Evolutionary conservation across 2,888 invertebrate species (phyloP).

Genomic region (Drosophila nr. fundita): DNA sequence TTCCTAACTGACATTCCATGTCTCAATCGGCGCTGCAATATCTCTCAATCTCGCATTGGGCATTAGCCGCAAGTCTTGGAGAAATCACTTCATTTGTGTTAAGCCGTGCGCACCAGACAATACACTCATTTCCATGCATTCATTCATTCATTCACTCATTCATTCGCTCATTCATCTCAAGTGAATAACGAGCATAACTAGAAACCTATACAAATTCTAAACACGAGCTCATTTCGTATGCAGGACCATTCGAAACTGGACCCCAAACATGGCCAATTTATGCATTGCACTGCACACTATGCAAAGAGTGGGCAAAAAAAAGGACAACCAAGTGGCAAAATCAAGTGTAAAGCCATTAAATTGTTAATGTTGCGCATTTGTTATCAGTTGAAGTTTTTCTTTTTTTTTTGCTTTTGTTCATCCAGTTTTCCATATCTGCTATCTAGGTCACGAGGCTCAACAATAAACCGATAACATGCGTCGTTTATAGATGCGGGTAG

Average conservation of each 20-base stretch:
- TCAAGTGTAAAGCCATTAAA: slow-evolving; percentile 41
- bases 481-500: neutral
- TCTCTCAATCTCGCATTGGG: slow-evolving; percentile 1
- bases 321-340: slow-evolving; percentile 3
- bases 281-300: slow-evolving; percentile 53
- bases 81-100: slow-evolving; percentile 49
- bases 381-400: slow-evolving; percentile 19
- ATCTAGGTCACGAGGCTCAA: slow-evolving; percentile 39
- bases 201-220: slow-evolving; percentile 19
- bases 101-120: slow-evolving; percentile 54
- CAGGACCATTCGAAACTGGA: slow-evolving; percentile 52
- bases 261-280: slow-evolving; percentile 60
- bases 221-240: slow-evolving; percentile 64
- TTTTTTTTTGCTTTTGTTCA: neutral
- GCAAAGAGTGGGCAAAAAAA: slow-evolving; percentile 5
- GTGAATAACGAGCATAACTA: slow-evolving; percentile 12
- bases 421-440: slow-evolving; percentile 10
- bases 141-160: slow-evolving; percentile 15
- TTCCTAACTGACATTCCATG: slow-evolving; percentile 12
- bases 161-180: slow-evolving; percentile 28
- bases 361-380: slow-evolving; percentile 47
- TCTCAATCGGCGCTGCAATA: slow-evolving; percentile 5
- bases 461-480: slow-evolving; percentile 52
- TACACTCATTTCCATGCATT: slow-evolving; percentile 32
- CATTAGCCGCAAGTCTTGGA: slow-evolving; percentile 11